These are phyloP conservation scores for Setophaga coronata DNA, from an alignment of 2,113 vertebrate species.

Conservation along the genomic window DNA sequence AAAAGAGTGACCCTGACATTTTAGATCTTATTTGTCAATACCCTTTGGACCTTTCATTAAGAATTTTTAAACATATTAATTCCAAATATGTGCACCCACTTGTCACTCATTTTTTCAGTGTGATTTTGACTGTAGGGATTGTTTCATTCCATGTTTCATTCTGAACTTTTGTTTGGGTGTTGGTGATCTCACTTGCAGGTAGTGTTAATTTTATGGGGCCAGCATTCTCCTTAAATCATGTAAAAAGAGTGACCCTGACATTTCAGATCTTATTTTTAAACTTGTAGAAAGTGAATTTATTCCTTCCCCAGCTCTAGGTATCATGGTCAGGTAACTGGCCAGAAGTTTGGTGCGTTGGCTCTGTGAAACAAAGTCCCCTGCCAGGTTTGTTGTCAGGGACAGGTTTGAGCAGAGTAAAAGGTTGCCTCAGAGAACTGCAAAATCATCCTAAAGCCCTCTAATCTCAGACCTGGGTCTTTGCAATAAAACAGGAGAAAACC, in stretches of 20 bases:
- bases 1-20: neutral
- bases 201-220: neutral
- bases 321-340: neutral
- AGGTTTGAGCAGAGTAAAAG: neutral
- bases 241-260: neutral
- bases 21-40: neutral
- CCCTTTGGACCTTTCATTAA: neutral
- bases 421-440: neutral
- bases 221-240: rapidly evolving
- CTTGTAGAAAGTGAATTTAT: neutral
- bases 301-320: neutral
- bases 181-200: neutral
- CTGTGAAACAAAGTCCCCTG: neutral
- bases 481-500: neutral
- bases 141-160: neutral
- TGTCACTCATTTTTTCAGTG: neutral
- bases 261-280: neutral
- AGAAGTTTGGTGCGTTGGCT: neutral
- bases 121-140: neutral
- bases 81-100: neutral
- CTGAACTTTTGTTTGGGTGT: neutral
- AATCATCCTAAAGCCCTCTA: neutral
- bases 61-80: neutral
- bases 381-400: neutral
- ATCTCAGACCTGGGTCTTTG: neutral